Evolutionary conservation across 1,140 invertebrate genomes (phyloP), one percentile per base, ranked within the genome.

Genomic region (Drosophila ironensis): DNA sequence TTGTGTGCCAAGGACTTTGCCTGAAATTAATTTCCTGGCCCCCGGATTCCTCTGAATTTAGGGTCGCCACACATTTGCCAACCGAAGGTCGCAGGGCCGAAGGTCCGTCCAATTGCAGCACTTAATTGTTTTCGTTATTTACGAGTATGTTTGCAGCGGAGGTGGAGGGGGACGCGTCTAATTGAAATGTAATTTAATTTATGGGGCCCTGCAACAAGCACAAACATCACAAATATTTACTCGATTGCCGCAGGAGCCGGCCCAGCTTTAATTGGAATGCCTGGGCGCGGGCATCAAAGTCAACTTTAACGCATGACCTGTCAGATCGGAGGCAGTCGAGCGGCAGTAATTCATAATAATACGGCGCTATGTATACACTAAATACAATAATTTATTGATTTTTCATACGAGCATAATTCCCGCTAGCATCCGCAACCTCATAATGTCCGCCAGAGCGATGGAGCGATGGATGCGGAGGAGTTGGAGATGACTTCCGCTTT

Each of bases 381-480:
- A 81, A 82, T 48, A 76, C 72, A 81, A 64, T 81, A 81, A 81
- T 76, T 72, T 82, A 81, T 84, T 82, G 77, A 81, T 81, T 81
- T 81, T 81, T 51, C 73, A 72, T 76, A 72, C 37, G 38, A 50
- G 41, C 37, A 41, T 41, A 60, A 44, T 59, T 60, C 45, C 24
- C 20, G 4, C 35, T 56, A 47, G 30, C 33, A 66, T 24, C 53
- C 38, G 45, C 42, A 56, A 57, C 56, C 35, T 47, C 37, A 56
- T 60, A 60, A 60, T 57, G 51, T 33, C 30, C 27, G 30, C 4
- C 2, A 3, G 1, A 1, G 28, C n/a, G 11, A 22, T 35, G 3
- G 6, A 14, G 33, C 24, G 17, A 11, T 17, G 24, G 14, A 11
- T 22, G 9, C 16, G 19, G 19, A 7, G 16, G 22, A n/a, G n/a